Percentiles rank a stretch among this genome's conserved stretches.
These are phyloP conservation scores for Brienomyrus brachyistius DNA, from an alignment of 2,113 vertebrate species.

Conservation along the genomic window DNA sequence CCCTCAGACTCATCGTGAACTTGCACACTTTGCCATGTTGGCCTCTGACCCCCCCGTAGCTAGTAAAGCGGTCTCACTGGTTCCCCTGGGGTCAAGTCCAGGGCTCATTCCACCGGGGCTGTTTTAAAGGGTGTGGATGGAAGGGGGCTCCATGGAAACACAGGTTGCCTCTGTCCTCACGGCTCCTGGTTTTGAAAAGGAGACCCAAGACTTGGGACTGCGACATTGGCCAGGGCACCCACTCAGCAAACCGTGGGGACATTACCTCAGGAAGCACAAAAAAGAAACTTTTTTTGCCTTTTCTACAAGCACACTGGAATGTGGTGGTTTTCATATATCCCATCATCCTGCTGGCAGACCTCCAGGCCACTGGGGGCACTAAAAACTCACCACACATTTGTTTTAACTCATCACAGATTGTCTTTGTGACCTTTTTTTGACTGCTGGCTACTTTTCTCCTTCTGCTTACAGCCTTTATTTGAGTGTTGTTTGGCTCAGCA, in stretches of 20 bases:
- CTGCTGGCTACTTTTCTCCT: background rate
- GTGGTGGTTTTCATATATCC: too few relatives aligned
- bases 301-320: background rate
- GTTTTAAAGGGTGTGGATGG: background rate
- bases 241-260: background rate
- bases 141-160: background rate
- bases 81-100: background rate
- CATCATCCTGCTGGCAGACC: background rate
- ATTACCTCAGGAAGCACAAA: background rate
- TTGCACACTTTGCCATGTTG: background rate
- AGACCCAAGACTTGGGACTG: background rate
- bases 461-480: background rate
- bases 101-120: background rate
- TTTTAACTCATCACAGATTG: background rate
- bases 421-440: background rate
- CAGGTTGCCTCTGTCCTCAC: background rate
- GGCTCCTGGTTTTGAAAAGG: background rate
- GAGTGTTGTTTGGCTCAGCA: background rate
- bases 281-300: background rate
- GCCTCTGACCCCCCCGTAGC: background rate
- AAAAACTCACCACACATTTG: background rate
- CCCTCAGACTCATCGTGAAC: background rate
- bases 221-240: background rate
- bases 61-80: background rate
- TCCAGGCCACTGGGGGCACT: background rate